phyloP scores from a whole-genome alignment of 1,140 invertebrate species.

The Cataglyphis hispanica region DNA sequence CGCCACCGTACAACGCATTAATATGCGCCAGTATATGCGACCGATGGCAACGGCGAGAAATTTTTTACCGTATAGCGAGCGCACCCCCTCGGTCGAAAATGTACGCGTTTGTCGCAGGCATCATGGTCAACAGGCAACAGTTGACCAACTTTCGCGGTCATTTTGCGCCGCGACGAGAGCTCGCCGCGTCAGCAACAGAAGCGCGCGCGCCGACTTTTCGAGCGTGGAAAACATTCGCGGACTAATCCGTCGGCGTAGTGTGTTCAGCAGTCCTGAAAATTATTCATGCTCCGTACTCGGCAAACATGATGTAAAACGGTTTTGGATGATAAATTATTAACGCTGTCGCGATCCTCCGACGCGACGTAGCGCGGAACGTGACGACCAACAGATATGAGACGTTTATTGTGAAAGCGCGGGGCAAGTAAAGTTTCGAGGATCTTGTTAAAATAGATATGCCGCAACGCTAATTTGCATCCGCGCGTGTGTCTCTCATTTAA shows the following conservation, averaged over 20 bases:
- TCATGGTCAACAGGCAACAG: constrained; percentile 63
- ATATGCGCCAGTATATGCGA: constrained; percentile 40
- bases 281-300: constrained; percentile 58
- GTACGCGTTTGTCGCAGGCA: constrained; percentile 68
- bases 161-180: constrained; percentile 55
- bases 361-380: constrained; percentile 37
- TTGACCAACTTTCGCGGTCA: constrained; percentile 71
- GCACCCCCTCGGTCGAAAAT: constrained; percentile 60
- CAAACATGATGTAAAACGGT: constrained; percentile 59
- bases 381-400: constrained; percentile 63
- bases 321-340: constrained; percentile 61
- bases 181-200: constrained; percentile 68
- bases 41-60: constrained; percentile 44
- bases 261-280: constrained; percentile 64
- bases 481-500: not conserved
- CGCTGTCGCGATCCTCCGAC: constrained; percentile 51
- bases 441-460: constrained; percentile 12
- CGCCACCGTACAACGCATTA: constrained; percentile 27
- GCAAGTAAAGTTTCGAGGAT: constrained; percentile 32
- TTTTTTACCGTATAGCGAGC: constrained; percentile 31
- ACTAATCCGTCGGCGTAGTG: constrained; percentile 61
- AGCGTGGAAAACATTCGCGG: constrained; percentile 68
- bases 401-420: constrained; percentile 55
- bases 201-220: constrained; percentile 66
- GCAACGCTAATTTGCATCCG: constrained; percentile 13